phyloP scores from a whole-genome alignment of 2,797 vertebrate genomes.

The Streptopelia turtur region DNA sequence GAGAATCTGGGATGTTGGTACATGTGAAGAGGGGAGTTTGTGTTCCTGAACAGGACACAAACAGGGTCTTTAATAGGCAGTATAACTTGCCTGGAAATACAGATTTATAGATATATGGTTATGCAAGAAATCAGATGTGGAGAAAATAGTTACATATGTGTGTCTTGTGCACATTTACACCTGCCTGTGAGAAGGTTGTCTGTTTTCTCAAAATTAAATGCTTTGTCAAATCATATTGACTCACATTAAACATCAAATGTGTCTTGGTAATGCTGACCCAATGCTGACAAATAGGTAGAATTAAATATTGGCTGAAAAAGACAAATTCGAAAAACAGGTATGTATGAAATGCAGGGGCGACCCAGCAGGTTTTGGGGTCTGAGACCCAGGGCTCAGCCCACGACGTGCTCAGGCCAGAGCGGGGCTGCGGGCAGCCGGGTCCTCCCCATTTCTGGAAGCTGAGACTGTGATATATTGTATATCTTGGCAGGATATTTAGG shows the following conservation, averaged over 20 bases:
- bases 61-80: not conserved
- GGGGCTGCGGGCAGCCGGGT: not conserved
- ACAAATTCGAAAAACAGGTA: not conserved
- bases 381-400: not conserved
- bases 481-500: slow-evolving; percentile 27
- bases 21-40: accelerated
- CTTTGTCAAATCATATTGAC: not conserved
- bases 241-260: not conserved
- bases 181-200: not conserved
- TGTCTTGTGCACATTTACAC: not conserved
- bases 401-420: not conserved
- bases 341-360: too few species aligned
- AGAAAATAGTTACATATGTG: accelerated
- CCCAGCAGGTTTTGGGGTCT: too few species aligned
- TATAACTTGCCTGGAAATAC: too few species aligned
- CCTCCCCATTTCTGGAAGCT: not conserved
- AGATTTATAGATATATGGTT: not conserved
- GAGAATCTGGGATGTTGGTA: not conserved
- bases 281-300: not conserved
- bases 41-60: not conserved
- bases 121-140: too few species aligned
- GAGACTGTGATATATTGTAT: not conserved
- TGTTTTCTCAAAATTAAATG: not conserved
- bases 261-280: not conserved
- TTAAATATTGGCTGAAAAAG: not conserved